These are phyloP conservation scores for Callopanchax toddi DNA, from an alignment of 2,113 vertebrate species.

Conservation along the genomic window DNA sequence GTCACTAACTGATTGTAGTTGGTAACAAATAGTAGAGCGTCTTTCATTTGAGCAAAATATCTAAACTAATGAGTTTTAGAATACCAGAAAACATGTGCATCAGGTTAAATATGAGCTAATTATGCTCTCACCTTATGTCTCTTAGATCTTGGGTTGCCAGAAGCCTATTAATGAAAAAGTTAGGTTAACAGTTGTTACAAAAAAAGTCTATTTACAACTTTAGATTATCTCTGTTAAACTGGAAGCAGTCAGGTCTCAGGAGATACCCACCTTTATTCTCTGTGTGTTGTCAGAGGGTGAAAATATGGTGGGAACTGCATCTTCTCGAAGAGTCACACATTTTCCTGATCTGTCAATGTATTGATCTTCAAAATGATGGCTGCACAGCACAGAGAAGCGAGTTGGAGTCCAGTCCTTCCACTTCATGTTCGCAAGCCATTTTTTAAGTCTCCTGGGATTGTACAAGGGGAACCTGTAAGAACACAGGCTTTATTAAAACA, in stretches of 20 bases:
- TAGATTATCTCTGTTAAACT: too few relatives aligned
- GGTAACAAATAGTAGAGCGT: not conserved
- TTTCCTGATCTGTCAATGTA: constrained; percentile 60
- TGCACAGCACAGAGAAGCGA: constrained; percentile 70
- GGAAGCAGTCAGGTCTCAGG: too few relatives aligned
- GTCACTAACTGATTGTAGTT: not conserved
- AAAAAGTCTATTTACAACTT: too few relatives aligned
- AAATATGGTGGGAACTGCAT: constrained; percentile 72
- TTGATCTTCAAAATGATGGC: constrained; percentile 68
- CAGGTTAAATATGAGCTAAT: too few relatives aligned
- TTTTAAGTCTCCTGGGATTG: constrained; percentile 63
- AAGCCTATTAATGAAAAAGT: constrained; percentile 25
- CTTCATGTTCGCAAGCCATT: constrained; percentile 71
- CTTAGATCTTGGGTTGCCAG: constrained; percentile 35
- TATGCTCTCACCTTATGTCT: constrained; percentile 51
- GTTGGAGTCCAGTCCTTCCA: constrained; percentile 71
- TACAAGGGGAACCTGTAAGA: constrained; percentile 65
- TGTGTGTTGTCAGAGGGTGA: constrained; percentile 9
- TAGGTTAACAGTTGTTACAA: too few relatives aligned
- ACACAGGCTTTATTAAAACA: not conserved
- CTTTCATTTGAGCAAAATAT: not conserved
- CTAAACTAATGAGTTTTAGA: not conserved
- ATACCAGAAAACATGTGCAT: not conserved
- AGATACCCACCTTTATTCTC: constrained; percentile 44
- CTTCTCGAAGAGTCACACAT: constrained; percentile 53